phyloP scores from a whole-genome alignment of 2,797 vertebrate genomes.

The Loriculus beryllinus region DNA sequence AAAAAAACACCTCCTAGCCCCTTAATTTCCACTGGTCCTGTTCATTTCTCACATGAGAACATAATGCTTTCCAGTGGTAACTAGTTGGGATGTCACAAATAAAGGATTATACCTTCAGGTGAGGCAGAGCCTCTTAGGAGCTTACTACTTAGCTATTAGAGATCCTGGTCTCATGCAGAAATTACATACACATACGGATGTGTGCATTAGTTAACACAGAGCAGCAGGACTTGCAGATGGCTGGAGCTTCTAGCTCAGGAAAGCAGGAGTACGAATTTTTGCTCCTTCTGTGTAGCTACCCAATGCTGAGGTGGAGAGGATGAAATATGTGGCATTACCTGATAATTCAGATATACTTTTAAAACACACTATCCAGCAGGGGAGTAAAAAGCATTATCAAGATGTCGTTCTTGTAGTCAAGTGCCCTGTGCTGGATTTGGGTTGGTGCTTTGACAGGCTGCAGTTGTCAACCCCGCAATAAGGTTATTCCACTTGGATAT shows the following conservation, averaged over 20 bases:
- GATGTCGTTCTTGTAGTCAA: neutral
- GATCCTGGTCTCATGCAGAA: neutral
- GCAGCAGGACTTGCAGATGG: neutral
- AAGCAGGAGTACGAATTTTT: neutral
- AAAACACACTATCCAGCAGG: neutral
- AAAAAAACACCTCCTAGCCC: neutral
- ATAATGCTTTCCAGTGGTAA: conserved; percentile 42
- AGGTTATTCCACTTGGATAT: neutral
- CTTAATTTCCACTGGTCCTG: neutral
- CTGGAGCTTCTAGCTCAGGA: neutral
- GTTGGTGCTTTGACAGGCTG: neutral
- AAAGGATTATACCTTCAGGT: conserved; percentile 46
- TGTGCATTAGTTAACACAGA: neutral
- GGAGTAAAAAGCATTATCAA: neutral
- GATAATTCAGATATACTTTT: neutral
- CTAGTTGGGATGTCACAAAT: conserved; percentile 36
- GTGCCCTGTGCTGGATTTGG: neutral
- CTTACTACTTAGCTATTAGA: neutral
- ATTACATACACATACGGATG: rapidly evolving
- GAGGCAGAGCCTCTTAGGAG: conserved; percentile 18
- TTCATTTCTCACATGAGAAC: neutral
- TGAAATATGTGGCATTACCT: neutral
- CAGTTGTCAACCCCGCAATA: neutral
- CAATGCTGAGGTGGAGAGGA: neutral
- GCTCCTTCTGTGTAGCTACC: neutral